Percentiles rank a stretch among this genome's conserved stretches.
Evolutionary conservation across 2,888 invertebrate species (phyloP).

Genomic region (Scaptomyza caliginosa): DNA sequence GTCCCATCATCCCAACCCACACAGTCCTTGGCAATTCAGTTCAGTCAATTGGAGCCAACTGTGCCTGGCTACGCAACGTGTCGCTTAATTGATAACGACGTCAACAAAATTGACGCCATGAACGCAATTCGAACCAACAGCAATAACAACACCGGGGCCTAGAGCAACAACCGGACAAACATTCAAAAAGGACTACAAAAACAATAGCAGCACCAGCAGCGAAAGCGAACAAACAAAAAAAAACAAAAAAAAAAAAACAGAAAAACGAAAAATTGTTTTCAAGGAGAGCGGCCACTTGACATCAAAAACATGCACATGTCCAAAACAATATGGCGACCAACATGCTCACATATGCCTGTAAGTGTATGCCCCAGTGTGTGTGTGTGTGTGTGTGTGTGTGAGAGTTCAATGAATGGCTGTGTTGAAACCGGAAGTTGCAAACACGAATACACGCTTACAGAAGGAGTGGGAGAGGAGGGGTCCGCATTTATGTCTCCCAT

Average conservation of each 20-base stretch:
- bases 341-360: slow-evolving; percentile 21
- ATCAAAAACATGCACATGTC: slow-evolving; percentile 69
- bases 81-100: slow-evolving; percentile 75
- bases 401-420: slow-evolving; percentile 17
- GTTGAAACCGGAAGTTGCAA: slow-evolving; percentile 44
- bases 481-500: slow-evolving; percentile 44
- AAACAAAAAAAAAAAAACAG: too few relatives aligned
- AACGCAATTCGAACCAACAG: slow-evolving; percentile 30
- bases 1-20: not conserved
- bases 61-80: slow-evolving; percentile 65
- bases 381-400: not conserved
- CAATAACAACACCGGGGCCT: slow-evolving; percentile 3
- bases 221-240: slow-evolving; percentile 15
- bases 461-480: not conserved
- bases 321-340: slow-evolving; percentile 69
- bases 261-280: slow-evolving; percentile 37
- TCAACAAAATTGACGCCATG: slow-evolving; percentile 69
- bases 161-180: slow-evolving; percentile 23
- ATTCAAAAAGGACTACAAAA: slow-evolving; percentile 34
- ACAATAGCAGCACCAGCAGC: not conserved
- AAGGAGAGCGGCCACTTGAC: slow-evolving; percentile 36
- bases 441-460: slow-evolving; percentile 16
- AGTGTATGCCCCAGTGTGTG: not conserved
- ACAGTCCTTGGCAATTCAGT: slow-evolving; percentile 40
- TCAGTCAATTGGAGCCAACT: slow-evolving; percentile 67